phyloP scores from a whole-genome alignment of 2,113 vertebrate genomes.

The Cottus gobio region DNA sequence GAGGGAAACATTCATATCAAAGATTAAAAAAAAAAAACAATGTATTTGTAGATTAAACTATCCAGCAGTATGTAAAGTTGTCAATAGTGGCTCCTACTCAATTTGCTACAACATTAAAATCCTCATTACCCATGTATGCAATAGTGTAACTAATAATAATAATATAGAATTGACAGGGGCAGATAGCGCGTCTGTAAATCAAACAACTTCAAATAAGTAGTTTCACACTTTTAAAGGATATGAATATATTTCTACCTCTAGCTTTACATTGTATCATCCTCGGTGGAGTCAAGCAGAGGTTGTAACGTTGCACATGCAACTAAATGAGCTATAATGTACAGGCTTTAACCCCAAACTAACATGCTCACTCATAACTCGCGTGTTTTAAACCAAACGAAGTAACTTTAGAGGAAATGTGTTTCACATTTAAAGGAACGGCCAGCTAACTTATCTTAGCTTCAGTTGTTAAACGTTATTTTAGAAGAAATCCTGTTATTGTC shows the following conservation, averaged over 20 bases:
- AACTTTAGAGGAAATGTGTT: not conserved
- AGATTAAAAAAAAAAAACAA: not conserved
- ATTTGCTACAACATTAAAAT: not conserved
- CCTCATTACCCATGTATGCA: not conserved
- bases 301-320: not conserved
- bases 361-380: not conserved
- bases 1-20: not conserved
- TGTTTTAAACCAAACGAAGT: not conserved
- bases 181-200: not conserved
- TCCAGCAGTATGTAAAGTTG: not conserved
- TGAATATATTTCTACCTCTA: not conserved
- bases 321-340: not conserved
- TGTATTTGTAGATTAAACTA: not conserved
- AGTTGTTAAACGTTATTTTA: not conserved
- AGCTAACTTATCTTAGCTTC: not conserved
- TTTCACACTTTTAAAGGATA: not conserved
- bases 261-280: not conserved
- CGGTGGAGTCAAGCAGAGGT: not conserved
- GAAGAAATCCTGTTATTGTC: not conserved
- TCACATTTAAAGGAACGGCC: not conserved
- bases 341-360: not conserved
- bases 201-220: not conserved
- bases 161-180: not conserved
- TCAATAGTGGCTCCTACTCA: not conserved
- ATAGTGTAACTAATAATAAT: not conserved